Percentiles rank a stretch among this genome's conserved stretches.
Conservation (phyloP, 1,140 invertebrate species). For the Sweltsa coloradensis region DNA sequence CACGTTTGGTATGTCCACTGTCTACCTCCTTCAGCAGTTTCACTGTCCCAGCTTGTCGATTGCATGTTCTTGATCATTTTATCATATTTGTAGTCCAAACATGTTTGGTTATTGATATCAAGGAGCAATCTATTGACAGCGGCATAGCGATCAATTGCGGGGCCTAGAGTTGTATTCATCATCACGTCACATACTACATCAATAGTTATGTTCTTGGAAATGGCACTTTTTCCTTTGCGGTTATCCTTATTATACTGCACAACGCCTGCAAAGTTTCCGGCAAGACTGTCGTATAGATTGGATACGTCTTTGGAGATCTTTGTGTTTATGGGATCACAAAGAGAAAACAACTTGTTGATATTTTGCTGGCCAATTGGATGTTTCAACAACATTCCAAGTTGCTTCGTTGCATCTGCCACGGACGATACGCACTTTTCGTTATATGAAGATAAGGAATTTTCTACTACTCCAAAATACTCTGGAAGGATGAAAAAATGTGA, state of each 20-base stretch:
- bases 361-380: conserved; percentile 42
- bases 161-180: conserved; percentile 41
- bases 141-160: conserved; percentile 55
- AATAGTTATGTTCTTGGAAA: conserved; percentile 60
- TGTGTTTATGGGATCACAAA: conserved; percentile 64
- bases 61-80: conserved; percentile 63
- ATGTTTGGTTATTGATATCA: conserved; percentile 52
- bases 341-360: conserved; percentile 54
- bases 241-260: conserved; percentile 96
- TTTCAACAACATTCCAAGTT: conserved; percentile 49
- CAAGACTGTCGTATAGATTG: conserved; percentile 69
- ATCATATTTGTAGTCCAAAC: conserved; percentile 71
- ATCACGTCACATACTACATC: conserved; percentile 67
- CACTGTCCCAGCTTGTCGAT: conserved; percentile 54
- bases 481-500: conserved; percentile 23
- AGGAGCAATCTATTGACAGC: conserved; percentile 59
- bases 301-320: conserved; percentile 54
- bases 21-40: conserved; percentile 48
- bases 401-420: conserved; percentile 46
- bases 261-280: conserved; percentile 71
- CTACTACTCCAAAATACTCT: conserved; percentile 69
- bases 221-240: conserved; percentile 46
- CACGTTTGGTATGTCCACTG: conserved; percentile 95
- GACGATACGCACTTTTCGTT: conserved; percentile 46
- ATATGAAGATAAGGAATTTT: conserved; percentile 47